Percentiles rank a stretch among this genome's conserved stretches.
Evolutionary conservation across 2,797 vertebrate genomes (phyloP).

Genomic region (Phoebastria nigripes): DNA sequence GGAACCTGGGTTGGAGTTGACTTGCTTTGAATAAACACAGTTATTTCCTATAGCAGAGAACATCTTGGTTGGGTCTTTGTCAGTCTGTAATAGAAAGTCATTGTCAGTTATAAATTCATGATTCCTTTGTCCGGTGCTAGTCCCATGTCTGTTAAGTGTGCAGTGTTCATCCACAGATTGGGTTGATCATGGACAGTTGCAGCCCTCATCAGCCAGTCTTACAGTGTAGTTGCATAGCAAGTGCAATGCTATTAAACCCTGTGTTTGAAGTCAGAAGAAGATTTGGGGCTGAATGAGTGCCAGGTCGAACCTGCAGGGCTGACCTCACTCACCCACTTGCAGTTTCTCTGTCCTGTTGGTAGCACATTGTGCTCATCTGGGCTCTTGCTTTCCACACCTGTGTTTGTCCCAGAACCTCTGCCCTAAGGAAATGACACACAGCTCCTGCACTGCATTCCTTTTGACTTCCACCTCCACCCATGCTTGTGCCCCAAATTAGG

Average conservation of each 20-base stretch:
- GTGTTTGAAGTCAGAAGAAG: not conserved
- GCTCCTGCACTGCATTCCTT: not conserved
- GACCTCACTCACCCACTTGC: not conserved
- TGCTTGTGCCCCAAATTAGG: not conserved
- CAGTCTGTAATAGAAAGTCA: not conserved
- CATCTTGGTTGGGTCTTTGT: not conserved
- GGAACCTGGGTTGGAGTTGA: not conserved
- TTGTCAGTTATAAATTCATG: not conserved
- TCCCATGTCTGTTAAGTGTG: not conserved
- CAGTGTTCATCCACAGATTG: not conserved
- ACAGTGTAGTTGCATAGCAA: not conserved
- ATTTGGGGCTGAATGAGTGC: not conserved
- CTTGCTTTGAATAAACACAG: not conserved
- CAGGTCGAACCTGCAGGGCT: not conserved
- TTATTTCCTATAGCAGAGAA: not conserved
- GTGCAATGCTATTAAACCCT: not conserved
- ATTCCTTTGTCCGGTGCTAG: not conserved
- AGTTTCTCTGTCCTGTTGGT: not conserved
- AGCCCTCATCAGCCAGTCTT: not conserved
- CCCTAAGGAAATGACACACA: not conserved
- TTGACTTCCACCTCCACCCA: not conserved
- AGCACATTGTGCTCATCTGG: not conserved
- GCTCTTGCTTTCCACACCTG: not conserved
- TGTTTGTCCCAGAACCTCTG: not conserved
- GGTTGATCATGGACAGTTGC: not conserved